These are phyloP conservation scores for Hoplodrina ambigua DNA, from an alignment of 2,888 invertebrate species.

Conservation along the genomic window DNA sequence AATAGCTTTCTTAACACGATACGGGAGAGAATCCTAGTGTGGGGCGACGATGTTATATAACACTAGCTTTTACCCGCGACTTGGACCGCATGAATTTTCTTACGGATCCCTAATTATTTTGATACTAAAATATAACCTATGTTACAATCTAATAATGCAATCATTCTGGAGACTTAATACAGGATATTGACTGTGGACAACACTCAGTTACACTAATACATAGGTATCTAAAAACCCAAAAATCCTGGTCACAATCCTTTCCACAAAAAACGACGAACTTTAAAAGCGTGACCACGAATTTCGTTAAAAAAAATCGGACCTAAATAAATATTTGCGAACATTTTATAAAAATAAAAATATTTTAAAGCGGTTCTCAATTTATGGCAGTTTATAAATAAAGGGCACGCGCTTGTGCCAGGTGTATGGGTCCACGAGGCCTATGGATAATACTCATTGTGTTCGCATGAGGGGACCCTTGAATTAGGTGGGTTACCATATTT, in stretches of 20 bases:
- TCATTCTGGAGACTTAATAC: too few species aligned
- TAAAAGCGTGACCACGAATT: constrained; percentile 11
- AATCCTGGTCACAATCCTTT: not conserved
- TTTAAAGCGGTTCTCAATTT: constrained; percentile 38
- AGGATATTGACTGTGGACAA: too few species aligned
- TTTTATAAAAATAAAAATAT: not conserved
- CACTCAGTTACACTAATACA: too few species aligned
- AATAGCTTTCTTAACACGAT: constrained; percentile 18
- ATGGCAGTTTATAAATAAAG: constrained; percentile 55
- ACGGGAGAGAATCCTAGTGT: too few species aligned
- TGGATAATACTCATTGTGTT: constrained; percentile 58
- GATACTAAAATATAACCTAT: too few species aligned
- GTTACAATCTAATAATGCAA: too few species aligned
- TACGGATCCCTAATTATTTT: too few species aligned
- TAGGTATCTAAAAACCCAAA: too few species aligned
- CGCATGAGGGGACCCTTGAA: constrained; percentile 45
- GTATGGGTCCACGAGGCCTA: constrained; percentile 45
- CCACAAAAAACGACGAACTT: not conserved
- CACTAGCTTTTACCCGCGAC: too few species aligned
- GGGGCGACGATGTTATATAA: too few species aligned
- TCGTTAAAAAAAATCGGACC: not conserved
- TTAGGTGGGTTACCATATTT: constrained; percentile 52
- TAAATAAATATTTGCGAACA: constrained; percentile 18
- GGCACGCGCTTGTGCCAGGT: constrained; percentile 77
- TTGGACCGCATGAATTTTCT: too few species aligned